Evolutionary conservation across 2,113 vertebrate genomes (phyloP).

Genomic region (Paedocypris sp.): DNA sequence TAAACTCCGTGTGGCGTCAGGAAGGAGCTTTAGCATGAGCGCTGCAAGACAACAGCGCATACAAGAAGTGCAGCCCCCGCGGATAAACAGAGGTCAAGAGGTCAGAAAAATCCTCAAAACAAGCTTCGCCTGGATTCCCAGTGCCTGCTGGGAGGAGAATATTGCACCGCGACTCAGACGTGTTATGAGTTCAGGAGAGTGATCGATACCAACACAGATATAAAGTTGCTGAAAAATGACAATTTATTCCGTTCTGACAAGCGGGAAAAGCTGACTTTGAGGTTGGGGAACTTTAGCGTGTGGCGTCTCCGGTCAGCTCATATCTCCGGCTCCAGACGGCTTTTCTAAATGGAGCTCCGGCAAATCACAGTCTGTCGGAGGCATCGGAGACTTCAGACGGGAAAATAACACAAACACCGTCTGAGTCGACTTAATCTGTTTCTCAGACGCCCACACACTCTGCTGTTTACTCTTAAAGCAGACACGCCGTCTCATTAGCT

Average conservation of each 20-base stretch:
- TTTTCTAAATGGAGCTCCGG: slow-evolving; percentile 6
- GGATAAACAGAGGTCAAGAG: not conserved
- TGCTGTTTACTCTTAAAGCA: not conserved
- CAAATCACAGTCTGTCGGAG: not conserved
- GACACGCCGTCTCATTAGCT: not conserved
- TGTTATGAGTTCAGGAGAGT: not conserved
- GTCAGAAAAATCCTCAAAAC: not conserved
- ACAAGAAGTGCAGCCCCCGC: not conserved
- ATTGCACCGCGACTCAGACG: not conserved
- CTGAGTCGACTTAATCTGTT: not conserved
- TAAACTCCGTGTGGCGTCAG: not conserved
- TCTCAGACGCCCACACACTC: not conserved
- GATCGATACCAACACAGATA: not conserved
- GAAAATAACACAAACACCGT: slow-evolving; percentile 14
- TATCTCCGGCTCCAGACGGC: slow-evolving; percentile 23
- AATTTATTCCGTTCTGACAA: slow-evolving; percentile 6
- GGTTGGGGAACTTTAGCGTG: not conserved
- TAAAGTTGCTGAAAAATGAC: not conserved
- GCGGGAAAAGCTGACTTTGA: not conserved
- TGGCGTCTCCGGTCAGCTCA: not conserved
- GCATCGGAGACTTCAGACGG: not conserved
- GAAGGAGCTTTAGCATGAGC: not conserved
- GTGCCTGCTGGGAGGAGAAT: not conserved
- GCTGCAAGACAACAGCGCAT: not conserved
- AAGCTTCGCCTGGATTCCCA: not conserved